A percentile compares a stretch with the other conserved stretches of the same genome.
These are phyloP conservation scores for Brevimyrus niger DNA, from an alignment of 2,113 vertebrate genomes.

Conservation along the genomic window DNA sequence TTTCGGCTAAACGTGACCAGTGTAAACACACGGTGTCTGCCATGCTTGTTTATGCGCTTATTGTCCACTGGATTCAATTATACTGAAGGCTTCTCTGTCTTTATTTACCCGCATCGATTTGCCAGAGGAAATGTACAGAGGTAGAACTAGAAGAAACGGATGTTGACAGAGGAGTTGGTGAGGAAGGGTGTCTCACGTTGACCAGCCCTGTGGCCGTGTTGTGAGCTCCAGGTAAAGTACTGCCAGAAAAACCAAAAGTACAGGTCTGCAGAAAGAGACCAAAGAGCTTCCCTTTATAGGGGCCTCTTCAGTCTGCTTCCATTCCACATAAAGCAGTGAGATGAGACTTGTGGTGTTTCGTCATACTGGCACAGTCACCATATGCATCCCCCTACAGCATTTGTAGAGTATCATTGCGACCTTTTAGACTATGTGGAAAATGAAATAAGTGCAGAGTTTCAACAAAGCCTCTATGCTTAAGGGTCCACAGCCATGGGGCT, in stretches of 20 bases:
- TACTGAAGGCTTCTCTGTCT: slow-evolving; percentile 44
- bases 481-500: background rate
- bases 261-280: background rate
- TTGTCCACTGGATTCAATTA: slow-evolving; percentile 32
- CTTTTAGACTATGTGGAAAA: background rate
- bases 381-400: background rate
- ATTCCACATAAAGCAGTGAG: background rate
- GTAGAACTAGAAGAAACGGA: slow-evolving; percentile 52
- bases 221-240: slow-evolving; percentile 35
- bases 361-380: background rate
- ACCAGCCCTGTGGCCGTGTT: slow-evolving; percentile 33
- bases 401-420: background rate
- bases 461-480: background rate
- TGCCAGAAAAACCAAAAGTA: slow-evolving; percentile 38
- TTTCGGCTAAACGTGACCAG: background rate
- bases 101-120: slow-evolving; percentile 57
- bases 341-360: background rate
- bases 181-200: slow-evolving; percentile 41
- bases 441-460: background rate
- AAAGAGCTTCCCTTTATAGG: background rate
- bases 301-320: background rate
- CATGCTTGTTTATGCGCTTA: slow-evolving; percentile 39
- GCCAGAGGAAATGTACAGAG: slow-evolving; percentile 47
- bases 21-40: background rate
- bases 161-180: slow-evolving; percentile 39